phyloP scores from a whole-genome alignment of 2,888 invertebrate species.

The Ormyrus thymus region DNA sequence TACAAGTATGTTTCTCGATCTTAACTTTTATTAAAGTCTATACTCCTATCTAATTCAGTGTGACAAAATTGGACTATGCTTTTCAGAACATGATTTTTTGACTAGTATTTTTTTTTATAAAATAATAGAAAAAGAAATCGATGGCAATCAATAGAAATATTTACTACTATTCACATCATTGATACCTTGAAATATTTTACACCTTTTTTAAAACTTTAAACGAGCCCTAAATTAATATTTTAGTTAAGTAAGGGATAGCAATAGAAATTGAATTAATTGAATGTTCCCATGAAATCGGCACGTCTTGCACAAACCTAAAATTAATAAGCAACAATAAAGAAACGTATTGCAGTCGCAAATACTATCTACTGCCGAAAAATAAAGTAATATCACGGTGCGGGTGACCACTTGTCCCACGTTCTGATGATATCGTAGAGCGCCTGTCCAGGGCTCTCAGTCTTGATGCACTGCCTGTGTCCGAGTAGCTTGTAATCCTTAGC shows the following conservation, averaged over 20 bases:
- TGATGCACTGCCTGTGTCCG: conserved; percentile 81
- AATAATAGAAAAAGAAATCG: no score
- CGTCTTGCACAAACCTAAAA: neutral
- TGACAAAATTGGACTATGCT: no score
- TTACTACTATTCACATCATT: no score
- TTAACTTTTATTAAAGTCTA: no score
- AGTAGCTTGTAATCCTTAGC: conserved; percentile 81
- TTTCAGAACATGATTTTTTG: no score
- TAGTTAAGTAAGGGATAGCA: neutral
- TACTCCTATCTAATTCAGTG: no score
- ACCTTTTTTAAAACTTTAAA: neutral
- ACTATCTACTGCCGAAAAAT: neutral
- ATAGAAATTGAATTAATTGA: neutral
- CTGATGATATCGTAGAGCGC: conserved; percentile 53
- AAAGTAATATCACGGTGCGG: conserved; percentile 24
- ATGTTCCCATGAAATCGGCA: neutral
- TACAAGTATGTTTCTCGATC: no score
- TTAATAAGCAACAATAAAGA: neutral
- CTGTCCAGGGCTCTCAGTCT: conserved; percentile 72
- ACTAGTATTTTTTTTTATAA: no score
- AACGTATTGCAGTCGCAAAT: neutral
- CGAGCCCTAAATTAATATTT: neutral
- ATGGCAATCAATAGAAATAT: no score
- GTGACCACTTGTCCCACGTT: conserved; percentile 52
- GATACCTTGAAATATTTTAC: no score